Evolutionary conservation across 2,113 vertebrate species (phyloP).

Genomic region (Willisornis vidua): DNA sequence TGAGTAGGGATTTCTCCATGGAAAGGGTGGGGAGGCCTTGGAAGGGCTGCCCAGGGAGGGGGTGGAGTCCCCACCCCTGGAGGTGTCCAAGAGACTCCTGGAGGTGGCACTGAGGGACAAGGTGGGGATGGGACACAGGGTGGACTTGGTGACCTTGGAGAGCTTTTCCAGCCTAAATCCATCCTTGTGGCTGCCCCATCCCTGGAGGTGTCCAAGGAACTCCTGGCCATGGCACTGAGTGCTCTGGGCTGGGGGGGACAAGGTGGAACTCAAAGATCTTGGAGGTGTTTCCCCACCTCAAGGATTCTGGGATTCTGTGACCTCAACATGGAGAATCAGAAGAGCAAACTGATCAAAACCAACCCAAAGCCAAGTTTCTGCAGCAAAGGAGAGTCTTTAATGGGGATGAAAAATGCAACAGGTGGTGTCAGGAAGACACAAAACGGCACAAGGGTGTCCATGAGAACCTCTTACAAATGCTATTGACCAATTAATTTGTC

Average conservation of each 20-base stretch:
- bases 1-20: background rate
- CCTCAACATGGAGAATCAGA: fast-evolving
- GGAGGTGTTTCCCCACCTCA: background rate
- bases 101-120: fast-evolving
- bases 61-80: too few species aligned
- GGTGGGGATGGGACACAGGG: fast-evolving
- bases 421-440: background rate
- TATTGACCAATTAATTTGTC: fast-evolving
- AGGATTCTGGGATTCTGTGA: too few species aligned
- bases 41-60: background rate
- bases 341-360: background rate
- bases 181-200: too few species aligned
- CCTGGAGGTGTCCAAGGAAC: too few species aligned
- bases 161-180: too few species aligned
- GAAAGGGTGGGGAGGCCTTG: background rate
- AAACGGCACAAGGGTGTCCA: background rate
- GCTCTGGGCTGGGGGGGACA: too few species aligned
- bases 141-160: fast-evolving
- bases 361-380: fast-evolving
- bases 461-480: fast-evolving
- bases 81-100: fast-evolving
- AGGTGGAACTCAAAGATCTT: too few species aligned
- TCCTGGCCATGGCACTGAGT: too few species aligned
- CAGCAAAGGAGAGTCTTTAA: background rate
- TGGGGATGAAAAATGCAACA: background rate